Conservation (phyloP, 2,888 invertebrate species). For the Cataglyphis cursor region DNA sequence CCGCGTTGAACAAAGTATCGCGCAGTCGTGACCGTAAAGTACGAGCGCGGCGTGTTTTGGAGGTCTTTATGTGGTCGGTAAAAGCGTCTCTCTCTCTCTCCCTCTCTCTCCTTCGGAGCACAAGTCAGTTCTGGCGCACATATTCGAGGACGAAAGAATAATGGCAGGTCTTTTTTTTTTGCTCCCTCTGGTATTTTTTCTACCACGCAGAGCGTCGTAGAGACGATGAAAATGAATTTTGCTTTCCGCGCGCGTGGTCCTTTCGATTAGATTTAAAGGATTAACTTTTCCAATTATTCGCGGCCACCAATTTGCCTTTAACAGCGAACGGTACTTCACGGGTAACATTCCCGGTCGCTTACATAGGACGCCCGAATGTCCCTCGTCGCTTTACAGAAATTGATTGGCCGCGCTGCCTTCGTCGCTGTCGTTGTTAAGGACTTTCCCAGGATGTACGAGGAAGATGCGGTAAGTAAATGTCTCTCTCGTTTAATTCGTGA, state of each 20-base stretch:
- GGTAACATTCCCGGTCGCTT: slow-evolving; percentile 16
- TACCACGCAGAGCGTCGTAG: neutral
- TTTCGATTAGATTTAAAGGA: slow-evolving; percentile 47
- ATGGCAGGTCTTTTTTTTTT: slow-evolving; percentile 32
- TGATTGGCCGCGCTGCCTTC: slow-evolving; percentile 44
- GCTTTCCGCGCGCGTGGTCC: neutral
- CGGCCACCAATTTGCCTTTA: slow-evolving; percentile 49
- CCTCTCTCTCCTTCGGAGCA: neutral
- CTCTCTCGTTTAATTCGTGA: slow-evolving; percentile 40
- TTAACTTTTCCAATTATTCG: slow-evolving; percentile 55
- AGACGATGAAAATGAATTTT: slow-evolving; percentile 59
- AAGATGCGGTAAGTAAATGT: slow-evolving; percentile 37
- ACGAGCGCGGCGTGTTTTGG: slow-evolving; percentile 58
- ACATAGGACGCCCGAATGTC: slow-evolving; percentile 29
- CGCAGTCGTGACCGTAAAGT: slow-evolving; percentile 67
- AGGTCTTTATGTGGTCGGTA: slow-evolving; percentile 65
- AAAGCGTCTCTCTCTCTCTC: slow-evolving; percentile 44
- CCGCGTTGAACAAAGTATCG: slow-evolving; percentile 65
- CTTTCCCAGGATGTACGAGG: slow-evolving; percentile 35
- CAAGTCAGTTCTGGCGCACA: slow-evolving; percentile 45
- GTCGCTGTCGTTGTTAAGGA: slow-evolving; percentile 35
- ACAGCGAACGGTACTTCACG: slow-evolving; percentile 38
- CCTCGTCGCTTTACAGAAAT: slow-evolving; percentile 53
- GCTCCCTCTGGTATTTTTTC: slow-evolving; percentile 64
- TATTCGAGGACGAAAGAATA: slow-evolving; percentile 58